Conservation (phyloP, 2,113 vertebrate genomes). For the Dasyornis broadbenti region DNA sequence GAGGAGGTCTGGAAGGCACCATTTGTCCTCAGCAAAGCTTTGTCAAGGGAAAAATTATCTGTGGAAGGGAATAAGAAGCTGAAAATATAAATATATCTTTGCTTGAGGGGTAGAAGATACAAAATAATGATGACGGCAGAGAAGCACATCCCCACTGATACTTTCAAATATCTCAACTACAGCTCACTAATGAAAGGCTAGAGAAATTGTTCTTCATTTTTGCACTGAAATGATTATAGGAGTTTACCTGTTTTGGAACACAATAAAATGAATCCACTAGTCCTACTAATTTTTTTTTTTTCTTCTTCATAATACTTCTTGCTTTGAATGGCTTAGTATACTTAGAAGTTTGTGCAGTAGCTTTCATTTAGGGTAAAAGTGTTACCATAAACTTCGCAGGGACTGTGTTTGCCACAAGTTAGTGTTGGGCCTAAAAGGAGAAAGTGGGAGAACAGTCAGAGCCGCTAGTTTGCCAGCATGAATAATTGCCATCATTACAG, state of each 20-base stretch:
- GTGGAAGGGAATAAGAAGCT: background rate
- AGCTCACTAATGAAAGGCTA: background rate
- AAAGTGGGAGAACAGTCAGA: background rate
- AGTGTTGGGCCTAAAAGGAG: background rate
- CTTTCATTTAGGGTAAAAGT: background rate
- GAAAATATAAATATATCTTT: background rate
- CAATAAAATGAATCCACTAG: background rate
- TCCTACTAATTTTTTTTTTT: background rate
- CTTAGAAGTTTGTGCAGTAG: background rate
- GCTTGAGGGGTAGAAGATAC: background rate
- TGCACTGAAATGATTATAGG: background rate
- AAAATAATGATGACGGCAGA: background rate
- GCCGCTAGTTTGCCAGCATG: background rate
- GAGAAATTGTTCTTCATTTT: background rate
- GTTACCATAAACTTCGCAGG: background rate
- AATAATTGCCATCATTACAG: background rate
- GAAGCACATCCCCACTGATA: background rate
- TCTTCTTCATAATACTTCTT: background rate
- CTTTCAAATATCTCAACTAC: background rate
- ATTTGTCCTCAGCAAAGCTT: constrained; percentile 46
- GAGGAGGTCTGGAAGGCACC: background rate
- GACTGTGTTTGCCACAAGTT: background rate
- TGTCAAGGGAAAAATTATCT: background rate
- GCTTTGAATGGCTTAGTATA: background rate
- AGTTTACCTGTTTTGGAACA: background rate